Conservation (phyloP, 2,797 vertebrate species). For the Pyrocephalus nanus region DNA sequence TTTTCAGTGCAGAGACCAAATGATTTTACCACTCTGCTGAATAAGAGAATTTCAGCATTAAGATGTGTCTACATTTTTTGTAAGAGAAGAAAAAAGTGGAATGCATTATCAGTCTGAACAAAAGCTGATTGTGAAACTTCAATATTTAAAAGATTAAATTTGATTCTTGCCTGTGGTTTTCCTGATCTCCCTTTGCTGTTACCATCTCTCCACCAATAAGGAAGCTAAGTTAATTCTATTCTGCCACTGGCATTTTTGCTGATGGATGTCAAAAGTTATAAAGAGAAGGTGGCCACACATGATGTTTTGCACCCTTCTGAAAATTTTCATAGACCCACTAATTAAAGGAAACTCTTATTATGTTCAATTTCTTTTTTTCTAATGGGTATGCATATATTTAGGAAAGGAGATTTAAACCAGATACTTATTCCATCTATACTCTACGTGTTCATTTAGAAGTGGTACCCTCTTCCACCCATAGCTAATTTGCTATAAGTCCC, state of each 20-base stretch:
- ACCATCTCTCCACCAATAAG: not conserved
- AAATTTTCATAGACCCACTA: not conserved
- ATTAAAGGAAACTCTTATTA: not conserved
- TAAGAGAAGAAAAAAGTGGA: not conserved
- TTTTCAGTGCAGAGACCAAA: slow-evolving; percentile 16
- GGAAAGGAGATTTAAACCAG: not conserved
- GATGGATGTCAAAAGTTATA: not conserved
- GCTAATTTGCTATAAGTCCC: not conserved
- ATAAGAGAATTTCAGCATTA: slow-evolving; percentile 19
- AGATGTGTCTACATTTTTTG: not conserved
- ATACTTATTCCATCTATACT: not conserved
- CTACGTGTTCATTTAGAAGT: not conserved
- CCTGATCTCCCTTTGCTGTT: not conserved
- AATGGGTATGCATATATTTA: not conserved
- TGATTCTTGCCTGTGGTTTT: not conserved
- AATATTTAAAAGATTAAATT: not conserved
- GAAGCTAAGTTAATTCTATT: not conserved
- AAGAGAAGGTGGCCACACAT: not conserved
- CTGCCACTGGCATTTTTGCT: not conserved
- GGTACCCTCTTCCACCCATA: not conserved
- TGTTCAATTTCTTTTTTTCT: not conserved
- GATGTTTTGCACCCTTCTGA: not conserved
- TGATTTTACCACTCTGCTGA: not conserved
- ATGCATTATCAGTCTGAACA: not conserved
- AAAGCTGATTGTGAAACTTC: not conserved